Base-by-base conservation (phyloP, 1,140 invertebrate species). In the Theocolax elegans region DNA sequence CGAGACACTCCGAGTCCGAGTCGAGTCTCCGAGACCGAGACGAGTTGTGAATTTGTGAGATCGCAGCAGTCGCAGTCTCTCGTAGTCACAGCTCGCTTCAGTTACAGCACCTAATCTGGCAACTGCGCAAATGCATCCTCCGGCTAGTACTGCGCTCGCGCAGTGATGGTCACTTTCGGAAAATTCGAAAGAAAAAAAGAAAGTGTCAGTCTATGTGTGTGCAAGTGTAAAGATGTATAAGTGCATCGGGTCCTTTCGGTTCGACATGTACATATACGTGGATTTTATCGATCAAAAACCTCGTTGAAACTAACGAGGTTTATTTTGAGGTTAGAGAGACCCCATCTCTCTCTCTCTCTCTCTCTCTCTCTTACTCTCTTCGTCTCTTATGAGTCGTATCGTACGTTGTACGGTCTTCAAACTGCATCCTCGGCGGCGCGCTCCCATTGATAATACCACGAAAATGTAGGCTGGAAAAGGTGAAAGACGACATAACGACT, bases 361-460 rank as follows among this genome's bases (percentile, higher is more conserved):
- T n/a, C n/a, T n/a, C n/a, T n/a, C n/a, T n/a, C n/a, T n/a, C n/a
- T n/a, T n/a, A n/a, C n/a, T n/a, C n/a, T n/a, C n/a, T n/a, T n/a
- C n/a, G n/a, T n/a, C n/a, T n/a, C n/a, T 0, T 15, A n/a, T 13
- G 38, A 13, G 2, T 21, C 7, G 44, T 7, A 25, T 8, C 19
- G 17, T 60, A 27, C 27, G 23, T 13, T 60, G 19, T 7, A 40
- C 40, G 40, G n/a, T 46, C n/a, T 13, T 15, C 40, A 0, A 38
- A 38, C 19, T 46, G 29, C 21, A 44, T 42, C 9, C n/a, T n/a
- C n/a, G 19, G 25, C 83, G 81, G 40, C 40, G 23, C 17, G 15
- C 42, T n/a, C 3, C n/a, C 13, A 13, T n/a, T n/a, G n/a, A n/a
- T n/a, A n/a, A 38, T 15, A 17, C 12, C 7, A 17, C n/a, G 46